Percentiles rank a stretch among this genome's conserved stretches.
phyloP scores from a whole-genome alignment of 2,888 invertebrate species.

The Folsomia candida region DNA sequence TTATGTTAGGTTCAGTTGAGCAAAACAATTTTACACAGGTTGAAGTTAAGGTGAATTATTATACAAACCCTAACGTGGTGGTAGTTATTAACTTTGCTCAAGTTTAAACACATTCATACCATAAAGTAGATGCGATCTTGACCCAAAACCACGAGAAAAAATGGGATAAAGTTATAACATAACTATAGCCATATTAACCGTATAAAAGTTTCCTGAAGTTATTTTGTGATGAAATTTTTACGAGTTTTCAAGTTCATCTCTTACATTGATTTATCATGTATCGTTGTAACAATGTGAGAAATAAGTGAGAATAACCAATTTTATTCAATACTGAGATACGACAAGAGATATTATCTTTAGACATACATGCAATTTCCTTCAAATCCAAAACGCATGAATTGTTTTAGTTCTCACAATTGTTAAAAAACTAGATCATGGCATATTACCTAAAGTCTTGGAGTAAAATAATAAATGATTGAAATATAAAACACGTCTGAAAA shows the following conservation, averaged over 20 bases:
- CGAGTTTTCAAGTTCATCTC: neutral
- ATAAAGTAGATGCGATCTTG: constrained; percentile 7
- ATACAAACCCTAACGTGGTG: neutral
- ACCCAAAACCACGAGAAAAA: constrained; percentile 9
- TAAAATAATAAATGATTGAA: too few species aligned
- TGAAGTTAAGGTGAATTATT: too few species aligned
- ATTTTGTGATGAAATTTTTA: neutral
- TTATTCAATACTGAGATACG: too few species aligned
- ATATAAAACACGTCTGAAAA: too few species aligned
- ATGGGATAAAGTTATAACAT: neutral
- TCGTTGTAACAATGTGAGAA: neutral
- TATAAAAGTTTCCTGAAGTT: neutral
- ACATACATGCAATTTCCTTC: too few species aligned
- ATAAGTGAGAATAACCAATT: neutral
- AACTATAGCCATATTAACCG: neutral
- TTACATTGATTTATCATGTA: neutral
- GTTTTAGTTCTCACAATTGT: too few species aligned
- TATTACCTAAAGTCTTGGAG: too few species aligned
- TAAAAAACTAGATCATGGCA: too few species aligned
- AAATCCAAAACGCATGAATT: too few species aligned
- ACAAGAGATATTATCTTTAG: neutral
- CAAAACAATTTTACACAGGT: too few species aligned
- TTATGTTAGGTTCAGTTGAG: too few species aligned
- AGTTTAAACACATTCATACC: neutral
- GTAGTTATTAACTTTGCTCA: neutral